phyloP scores from a whole-genome alignment of 2,797 vertebrate species.

The Brotogeris chrysoptera region DNA sequence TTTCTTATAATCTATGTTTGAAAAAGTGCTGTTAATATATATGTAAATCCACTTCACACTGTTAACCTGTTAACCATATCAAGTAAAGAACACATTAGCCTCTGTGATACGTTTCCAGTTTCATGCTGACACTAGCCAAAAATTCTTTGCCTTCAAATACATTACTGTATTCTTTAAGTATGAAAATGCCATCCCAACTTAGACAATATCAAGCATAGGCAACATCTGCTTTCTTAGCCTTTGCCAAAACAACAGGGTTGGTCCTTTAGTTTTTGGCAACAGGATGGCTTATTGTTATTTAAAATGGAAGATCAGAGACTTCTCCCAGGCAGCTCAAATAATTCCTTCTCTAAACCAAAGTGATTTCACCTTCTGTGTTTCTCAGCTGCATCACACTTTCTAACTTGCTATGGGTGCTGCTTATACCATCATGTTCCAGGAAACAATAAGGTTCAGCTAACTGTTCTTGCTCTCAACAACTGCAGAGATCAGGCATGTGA shows the following conservation, averaged over 20 bases:
- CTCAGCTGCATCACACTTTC: background rate
- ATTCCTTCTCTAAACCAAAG: background rate
- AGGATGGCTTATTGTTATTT: background rate
- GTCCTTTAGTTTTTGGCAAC: background rate
- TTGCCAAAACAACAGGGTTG: background rate
- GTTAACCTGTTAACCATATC: slow-evolving; percentile 20
- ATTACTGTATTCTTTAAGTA: background rate
- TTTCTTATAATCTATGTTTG: background rate
- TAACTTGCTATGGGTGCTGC: rapidly evolving
- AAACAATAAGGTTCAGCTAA: background rate
- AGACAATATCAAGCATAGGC: background rate
- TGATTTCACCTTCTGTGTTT: background rate
- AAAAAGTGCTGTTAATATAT: slow-evolving; percentile 30
- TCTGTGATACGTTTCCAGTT: background rate
- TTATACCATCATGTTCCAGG: background rate
- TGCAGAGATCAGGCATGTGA: background rate
- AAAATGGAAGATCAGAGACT: background rate
- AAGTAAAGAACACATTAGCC: background rate
- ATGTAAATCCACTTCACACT: slow-evolving; percentile 32
- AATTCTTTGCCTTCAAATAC: background rate
- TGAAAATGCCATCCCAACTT: background rate
- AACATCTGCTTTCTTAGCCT: background rate
- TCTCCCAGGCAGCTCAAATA: background rate
- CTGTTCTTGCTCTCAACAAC: background rate
- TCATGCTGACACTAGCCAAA: background rate